Base-by-base conservation (phyloP, 1,140 invertebrate genomes). In the Drosophila willistoni region DNA sequence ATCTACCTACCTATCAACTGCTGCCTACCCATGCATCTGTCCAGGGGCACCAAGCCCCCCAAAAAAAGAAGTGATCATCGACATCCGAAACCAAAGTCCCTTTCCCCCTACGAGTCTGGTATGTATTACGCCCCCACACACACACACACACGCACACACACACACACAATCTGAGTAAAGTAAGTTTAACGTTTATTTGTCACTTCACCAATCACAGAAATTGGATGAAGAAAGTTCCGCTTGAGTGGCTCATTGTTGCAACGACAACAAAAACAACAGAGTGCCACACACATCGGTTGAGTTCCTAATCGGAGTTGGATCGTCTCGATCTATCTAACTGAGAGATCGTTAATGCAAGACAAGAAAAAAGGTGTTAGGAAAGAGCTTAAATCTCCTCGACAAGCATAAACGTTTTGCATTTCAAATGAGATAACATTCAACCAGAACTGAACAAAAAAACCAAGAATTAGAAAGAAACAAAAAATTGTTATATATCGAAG, bases 131-230 rank as follows among this genome's bases (percentile, higher is more conserved):
- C 82, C 82, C 71, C 83, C 81, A 69, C 68, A 70, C 14, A 36
- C 12, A n/a, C 17, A 62, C 9, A 56, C 25, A 44, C 77, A 68
- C n/a, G n/a, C 17, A n/a, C 41, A 17, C 29, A 56, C 64, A 72
- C 54, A 73, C 72, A 73, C 29, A 29, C 29, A 7, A 29, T 0
- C 6, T 3, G 6, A 65, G 65, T 72, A 62, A 76, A 72, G 72
- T 77, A 64, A 71, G 66, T 41, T 17, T 76, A 76, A 60, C 73
- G 59, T 76, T 76, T 76, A 86, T 86, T 86, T 86, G 79, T 86
- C 83, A 83, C 83, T 83, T 87, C 70, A 87, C 57, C 83, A 73
- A 68, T 57, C 83, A 82, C 83, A 72, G 69, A 68, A 83, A 72
- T 79, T 75, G 72, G 69, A 64, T 77, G 63, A 65, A 41, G 51